phyloP scores from a whole-genome alignment of 2,113 vertebrate species.

The Lipotes vexillifer region DNA sequence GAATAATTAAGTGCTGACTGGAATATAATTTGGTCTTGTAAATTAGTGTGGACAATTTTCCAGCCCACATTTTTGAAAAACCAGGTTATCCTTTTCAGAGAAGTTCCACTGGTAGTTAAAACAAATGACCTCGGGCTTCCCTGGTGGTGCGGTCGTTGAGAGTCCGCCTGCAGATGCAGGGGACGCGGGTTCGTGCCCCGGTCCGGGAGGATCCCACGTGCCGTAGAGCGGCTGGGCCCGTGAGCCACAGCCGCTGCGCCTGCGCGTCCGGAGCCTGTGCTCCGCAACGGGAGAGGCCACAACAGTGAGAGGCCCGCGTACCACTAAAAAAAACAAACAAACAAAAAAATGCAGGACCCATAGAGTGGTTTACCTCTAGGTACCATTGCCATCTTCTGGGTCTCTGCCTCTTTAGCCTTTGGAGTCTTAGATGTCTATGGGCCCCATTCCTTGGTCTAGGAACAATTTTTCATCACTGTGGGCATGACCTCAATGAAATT shows the following conservation, averaged over 20 bases:
- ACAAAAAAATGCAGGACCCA: neutral
- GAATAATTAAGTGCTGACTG: slow-evolving; percentile 13
- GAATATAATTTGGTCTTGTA: slow-evolving; percentile 17
- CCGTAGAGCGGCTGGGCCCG: too few relatives aligned
- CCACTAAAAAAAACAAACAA: too few relatives aligned
- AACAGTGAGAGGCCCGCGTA: too few relatives aligned
- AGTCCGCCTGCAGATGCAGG: too few relatives aligned
- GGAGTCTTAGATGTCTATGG: neutral
- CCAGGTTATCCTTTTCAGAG: neutral
- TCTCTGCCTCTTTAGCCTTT: neutral
- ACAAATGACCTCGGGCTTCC: neutral
- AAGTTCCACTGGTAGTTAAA: neutral
- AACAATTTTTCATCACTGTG: neutral
- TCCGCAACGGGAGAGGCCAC: too few relatives aligned
- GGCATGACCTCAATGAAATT: neutral
- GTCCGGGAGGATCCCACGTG: too few relatives aligned
- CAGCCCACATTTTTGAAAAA: neutral
- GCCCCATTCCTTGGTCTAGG: neutral
- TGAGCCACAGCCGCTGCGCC: too few relatives aligned
- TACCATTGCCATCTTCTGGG: neutral
- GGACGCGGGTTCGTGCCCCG: too few relatives aligned
- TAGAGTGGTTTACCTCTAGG: neutral
- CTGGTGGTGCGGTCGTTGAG: too few relatives aligned
- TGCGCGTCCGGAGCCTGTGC: too few relatives aligned
- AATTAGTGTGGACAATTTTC: slow-evolving; percentile 13